Conservation (phyloP, 2,888 invertebrate genomes). For the Melinopterus prodromus region DNA sequence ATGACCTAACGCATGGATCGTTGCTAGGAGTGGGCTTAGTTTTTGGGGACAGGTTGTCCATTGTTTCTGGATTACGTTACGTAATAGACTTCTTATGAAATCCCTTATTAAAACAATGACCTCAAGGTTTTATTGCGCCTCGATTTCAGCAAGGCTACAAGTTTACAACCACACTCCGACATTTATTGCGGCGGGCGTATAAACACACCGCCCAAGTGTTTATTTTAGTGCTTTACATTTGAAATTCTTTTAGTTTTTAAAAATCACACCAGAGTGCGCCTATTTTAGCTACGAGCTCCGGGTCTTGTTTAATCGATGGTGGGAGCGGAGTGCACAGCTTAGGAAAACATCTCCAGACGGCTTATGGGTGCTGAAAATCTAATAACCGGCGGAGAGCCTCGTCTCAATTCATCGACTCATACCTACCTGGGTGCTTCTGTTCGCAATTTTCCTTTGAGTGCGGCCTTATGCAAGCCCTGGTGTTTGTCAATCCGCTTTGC, state of each 20-base stretch:
- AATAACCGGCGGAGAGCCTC: not conserved
- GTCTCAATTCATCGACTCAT: not conserved
- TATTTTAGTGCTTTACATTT: too few species aligned
- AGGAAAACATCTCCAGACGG: not conserved
- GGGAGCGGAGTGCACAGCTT: not conserved
- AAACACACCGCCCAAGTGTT: too few species aligned
- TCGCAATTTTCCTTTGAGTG: not conserved
- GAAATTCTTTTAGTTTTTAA: too few species aligned
- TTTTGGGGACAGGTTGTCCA: not conserved
- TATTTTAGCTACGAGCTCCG: not conserved
- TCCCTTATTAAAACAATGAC: not conserved
- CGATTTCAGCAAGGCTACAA: not conserved
- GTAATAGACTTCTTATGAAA: not conserved
- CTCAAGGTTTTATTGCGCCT: not conserved
- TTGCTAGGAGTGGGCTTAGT: not conserved
- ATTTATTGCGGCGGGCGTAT: too few species aligned
- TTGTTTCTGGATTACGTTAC: not conserved
- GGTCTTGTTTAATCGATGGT: too few species aligned
- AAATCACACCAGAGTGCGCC: not conserved
- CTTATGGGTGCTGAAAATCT: slow-evolving; percentile 4
- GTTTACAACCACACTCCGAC: too few species aligned
- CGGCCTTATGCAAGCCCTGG: not conserved
- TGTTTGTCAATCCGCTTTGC: not conserved
- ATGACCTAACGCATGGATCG: not conserved
- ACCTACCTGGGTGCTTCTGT: not conserved